Conservation (phyloP, 2,113 vertebrate genomes). For the Oriolus oriolus region DNA sequence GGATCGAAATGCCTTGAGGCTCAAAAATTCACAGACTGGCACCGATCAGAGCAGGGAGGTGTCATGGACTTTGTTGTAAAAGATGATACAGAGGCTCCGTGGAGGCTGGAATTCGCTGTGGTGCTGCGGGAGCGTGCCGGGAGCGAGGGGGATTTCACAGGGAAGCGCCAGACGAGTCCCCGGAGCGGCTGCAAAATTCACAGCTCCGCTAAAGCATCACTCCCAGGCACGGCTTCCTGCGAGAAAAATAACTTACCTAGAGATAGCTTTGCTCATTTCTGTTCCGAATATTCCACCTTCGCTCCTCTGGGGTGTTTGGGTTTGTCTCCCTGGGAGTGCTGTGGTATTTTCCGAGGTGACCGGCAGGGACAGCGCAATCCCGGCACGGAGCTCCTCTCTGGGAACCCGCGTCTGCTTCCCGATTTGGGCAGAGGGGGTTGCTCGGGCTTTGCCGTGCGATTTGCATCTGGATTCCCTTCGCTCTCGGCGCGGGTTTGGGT, state of each 20-base stretch:
- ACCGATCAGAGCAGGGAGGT: background rate
- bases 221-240: background rate
- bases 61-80: background rate
- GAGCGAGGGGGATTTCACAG: background rate
- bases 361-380: background rate
- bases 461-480: background rate
- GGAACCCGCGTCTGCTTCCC: fast-evolving
- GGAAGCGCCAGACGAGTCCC: background rate
- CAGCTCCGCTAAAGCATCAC: background rate
- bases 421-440: background rate
- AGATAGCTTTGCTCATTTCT: background rate
- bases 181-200: background rate
- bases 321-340: background rate
- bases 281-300: background rate
- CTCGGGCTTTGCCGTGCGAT: background rate
- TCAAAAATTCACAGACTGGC: background rate
- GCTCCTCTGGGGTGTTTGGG: background rate
- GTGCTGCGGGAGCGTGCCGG: background rate
- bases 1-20: background rate
- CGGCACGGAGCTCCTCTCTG: background rate
- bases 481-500: background rate
- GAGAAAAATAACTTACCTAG: background rate
- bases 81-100: background rate
- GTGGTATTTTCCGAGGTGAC: background rate
- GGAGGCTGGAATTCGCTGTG: background rate